Evolutionary conservation across 2,888 invertebrate species (phyloP), one percentile per base, ranked within the genome.

Genomic region (Rugalucina vietnamica): DNA sequence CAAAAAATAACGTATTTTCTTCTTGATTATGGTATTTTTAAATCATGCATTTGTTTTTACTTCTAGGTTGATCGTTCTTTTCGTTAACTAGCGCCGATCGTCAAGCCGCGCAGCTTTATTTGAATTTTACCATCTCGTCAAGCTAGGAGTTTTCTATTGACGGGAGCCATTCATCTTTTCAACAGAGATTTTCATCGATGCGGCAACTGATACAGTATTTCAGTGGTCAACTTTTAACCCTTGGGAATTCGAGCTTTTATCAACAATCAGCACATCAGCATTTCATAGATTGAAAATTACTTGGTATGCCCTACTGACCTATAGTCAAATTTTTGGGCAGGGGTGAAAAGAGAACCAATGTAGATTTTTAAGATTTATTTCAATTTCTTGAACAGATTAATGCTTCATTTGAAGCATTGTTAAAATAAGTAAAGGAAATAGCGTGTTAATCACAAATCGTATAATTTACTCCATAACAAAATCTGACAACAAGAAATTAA

Each of bases 181-280:
- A 60, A 27, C 4, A 27, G 60, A 60, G 29, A 60, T 27, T 60
- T 18, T 60, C 60, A 60, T 3, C 34, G n/a, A 10, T 37, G 21
- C 24, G 36, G 71, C 21, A 81, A 65, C 43, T 36, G 73, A 81
- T 76, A 71, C 34, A 2, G n/a, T 37, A 81, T 77, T 77, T 69
- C 72, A 69, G 60, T 49, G 76, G 73, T 81, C 77, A 81, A 77
- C 81, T 81, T 81, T 81, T 81, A 37, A 81, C 81, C 81, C 70
- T 77, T 34, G 32, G 37, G 43, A 36, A 43, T 57, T 24, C 60
- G 72, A 73, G 65, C 4, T 18, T 65, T 65, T 65, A 65, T 65
- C 65, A 34, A 34, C 65, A 65, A 34, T 65, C 34, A 34, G 18
- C 10, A n/a, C 65, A 32, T 65, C 32, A 65, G 21, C 8, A 12